Percentiles rank a stretch among this genome's conserved stretches.
Evolutionary conservation across 2,888 invertebrate species (phyloP).

Genomic region (Aporophyla lueneburgensis): DNA sequence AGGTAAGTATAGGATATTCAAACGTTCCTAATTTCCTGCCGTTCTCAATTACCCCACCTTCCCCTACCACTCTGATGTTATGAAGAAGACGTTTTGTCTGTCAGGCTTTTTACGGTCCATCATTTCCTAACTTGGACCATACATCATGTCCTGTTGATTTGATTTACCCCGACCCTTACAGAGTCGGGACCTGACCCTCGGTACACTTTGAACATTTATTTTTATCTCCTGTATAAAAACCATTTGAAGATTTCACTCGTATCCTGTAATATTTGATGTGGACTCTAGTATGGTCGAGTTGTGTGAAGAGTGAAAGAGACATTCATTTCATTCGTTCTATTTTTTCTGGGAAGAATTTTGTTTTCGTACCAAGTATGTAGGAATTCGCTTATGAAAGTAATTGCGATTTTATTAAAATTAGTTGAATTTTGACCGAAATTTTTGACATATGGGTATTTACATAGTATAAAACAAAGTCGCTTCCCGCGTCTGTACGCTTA

Average conservation of each 20-base stretch:
- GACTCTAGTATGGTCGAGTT: conserved; percentile 19
- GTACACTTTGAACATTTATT: conserved; percentile 46
- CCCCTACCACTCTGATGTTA: too few relatives aligned
- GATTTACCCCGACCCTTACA: conserved; percentile 44
- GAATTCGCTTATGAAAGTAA: not conserved
- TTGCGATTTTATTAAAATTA: not conserved
- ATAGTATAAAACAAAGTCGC: too few relatives aligned
- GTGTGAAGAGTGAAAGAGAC: not conserved
- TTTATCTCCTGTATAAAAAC: conserved; percentile 21
- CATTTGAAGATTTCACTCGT: conserved; percentile 18
- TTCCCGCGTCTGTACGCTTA: too few relatives aligned
- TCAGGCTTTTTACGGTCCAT: too few relatives aligned
- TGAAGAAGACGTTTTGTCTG: not conserved
- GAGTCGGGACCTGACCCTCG: conserved; percentile 13
- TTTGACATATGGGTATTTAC: too few relatives aligned
- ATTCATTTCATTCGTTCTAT: not conserved
- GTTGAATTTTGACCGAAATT: too few relatives aligned
- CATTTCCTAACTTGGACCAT: conserved; percentile 21
- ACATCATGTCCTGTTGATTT: conserved; percentile 38
- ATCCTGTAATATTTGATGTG: conserved; percentile 41
- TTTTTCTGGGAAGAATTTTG: conserved; percentile 2
- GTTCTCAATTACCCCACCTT: too few relatives aligned
- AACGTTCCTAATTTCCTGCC: too few relatives aligned
- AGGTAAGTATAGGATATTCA: too few relatives aligned
- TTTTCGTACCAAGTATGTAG: too few relatives aligned